Percentiles rank a stretch among this genome's conserved stretches.
Conservation (phyloP, 2,888 invertebrate species). For the Heliconius ethilla region DNA sequence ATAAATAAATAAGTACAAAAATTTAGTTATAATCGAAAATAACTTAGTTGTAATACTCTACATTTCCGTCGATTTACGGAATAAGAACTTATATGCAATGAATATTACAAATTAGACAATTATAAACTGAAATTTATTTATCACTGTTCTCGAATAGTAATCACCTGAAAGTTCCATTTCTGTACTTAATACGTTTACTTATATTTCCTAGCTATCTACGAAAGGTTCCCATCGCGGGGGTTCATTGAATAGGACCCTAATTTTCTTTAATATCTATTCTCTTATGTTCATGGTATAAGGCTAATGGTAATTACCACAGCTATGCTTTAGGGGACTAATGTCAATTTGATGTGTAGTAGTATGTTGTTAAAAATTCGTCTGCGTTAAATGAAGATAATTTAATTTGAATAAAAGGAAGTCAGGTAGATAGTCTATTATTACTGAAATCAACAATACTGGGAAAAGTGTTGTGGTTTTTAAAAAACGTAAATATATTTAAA, state of each 20-base stretch:
- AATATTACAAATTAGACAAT: background rate
- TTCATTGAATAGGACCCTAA: constrained; percentile 48
- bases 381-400: background rate
- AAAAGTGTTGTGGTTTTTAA: background rate
- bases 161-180: constrained; percentile 9
- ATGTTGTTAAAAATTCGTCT: constrained; percentile 33
- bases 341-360: constrained; percentile 42
- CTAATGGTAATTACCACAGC: constrained; percentile 44
- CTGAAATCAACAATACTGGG: background rate
- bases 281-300: constrained; percentile 33
- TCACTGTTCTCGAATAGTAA: background rate
- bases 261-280: constrained; percentile 47
- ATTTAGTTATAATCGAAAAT: too few relatives aligned
- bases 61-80: too few relatives aligned
- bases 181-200: constrained; percentile 8
- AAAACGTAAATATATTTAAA: too few relatives aligned
- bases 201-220: background rate
- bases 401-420: background rate
- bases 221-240: constrained; percentile 24
- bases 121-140: background rate
- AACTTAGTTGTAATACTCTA: too few relatives aligned
- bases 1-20: too few relatives aligned
- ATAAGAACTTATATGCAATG: too few relatives aligned
- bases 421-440: background rate
- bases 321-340: constrained; percentile 39